These are phyloP conservation scores for Melopsittacus undulatus DNA, from an alignment of 2,797 vertebrate genomes.

Conservation along the genomic window DNA sequence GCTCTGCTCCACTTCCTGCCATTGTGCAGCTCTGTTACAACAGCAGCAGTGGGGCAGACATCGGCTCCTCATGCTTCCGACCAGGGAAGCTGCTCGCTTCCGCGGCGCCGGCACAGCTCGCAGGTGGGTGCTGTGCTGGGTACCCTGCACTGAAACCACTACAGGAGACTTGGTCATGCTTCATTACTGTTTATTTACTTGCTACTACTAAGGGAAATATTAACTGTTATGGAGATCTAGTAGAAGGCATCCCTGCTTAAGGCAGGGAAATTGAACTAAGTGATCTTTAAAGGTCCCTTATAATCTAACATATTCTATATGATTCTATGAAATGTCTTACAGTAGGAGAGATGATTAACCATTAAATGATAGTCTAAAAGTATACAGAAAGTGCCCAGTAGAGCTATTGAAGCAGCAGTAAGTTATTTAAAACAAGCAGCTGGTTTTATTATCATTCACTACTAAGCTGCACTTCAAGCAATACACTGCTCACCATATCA, in stretches of 20 bases:
- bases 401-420: not conserved
- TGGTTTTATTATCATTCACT: not conserved
- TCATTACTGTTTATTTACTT: not conserved
- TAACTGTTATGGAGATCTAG: not conserved
- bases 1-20: not conserved
- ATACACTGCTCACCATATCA: not conserved
- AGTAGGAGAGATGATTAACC: not conserved
- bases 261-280: accelerated
- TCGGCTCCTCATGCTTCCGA: accelerated
- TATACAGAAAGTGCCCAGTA: not conserved
- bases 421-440: not conserved
- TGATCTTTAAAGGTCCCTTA: not conserved
- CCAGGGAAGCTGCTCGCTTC: not conserved
- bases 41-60: not conserved
- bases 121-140: not conserved
- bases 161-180: not conserved
- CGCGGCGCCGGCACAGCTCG: accelerated
- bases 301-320: not conserved
- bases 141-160: accelerated
- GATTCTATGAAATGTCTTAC: not conserved
- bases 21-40: not conserved
- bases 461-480: not conserved
- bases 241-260: not conserved
- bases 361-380: not conserved
- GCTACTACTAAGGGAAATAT: not conserved